phyloP scores from a whole-genome alignment of 2,113 vertebrate species.

The Arizona elegans region DNA sequence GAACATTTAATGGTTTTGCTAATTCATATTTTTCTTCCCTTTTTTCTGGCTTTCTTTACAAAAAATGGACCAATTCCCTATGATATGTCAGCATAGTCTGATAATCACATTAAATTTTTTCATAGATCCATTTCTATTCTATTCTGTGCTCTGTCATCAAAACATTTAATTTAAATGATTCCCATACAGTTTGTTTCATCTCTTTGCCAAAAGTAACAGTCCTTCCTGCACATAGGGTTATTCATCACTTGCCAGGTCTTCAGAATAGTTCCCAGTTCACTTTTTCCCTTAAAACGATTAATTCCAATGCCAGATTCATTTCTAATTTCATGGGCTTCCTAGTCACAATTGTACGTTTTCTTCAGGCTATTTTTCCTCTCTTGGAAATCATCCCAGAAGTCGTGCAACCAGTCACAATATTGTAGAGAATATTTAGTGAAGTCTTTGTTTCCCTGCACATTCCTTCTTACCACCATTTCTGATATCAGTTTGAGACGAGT shows the following conservation, averaged over 20 bases:
- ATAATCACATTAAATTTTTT: conserved; percentile 31
- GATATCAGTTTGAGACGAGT: neutral
- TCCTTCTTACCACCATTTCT: neutral
- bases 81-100: conserved; percentile 4
- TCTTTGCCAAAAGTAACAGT: conserved; percentile 40
- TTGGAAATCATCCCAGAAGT: conserved; percentile 25
- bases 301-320: conserved; percentile 39
- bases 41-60: neutral
- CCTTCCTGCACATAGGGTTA: conserved; percentile 13
- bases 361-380: conserved; percentile 10
- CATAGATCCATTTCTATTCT: conserved; percentile 34
- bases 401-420: neutral
- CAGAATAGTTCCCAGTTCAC: conserved; percentile 26
- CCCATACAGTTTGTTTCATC: conserved; percentile 44
- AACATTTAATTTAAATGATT: conserved; percentile 48
- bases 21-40: neutral
- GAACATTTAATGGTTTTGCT: neutral
- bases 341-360: conserved; percentile 25
- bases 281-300: conserved; percentile 26
- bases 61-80: neutral
- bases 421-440: neutral
- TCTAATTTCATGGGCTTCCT: conserved; percentile 38
- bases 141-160: conserved; percentile 38
- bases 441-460: neutral
- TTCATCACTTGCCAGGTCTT: conserved; percentile 40